Evolutionary conservation across 2,113 vertebrate species (phyloP).

Genomic region (Monopterus albus): DNA sequence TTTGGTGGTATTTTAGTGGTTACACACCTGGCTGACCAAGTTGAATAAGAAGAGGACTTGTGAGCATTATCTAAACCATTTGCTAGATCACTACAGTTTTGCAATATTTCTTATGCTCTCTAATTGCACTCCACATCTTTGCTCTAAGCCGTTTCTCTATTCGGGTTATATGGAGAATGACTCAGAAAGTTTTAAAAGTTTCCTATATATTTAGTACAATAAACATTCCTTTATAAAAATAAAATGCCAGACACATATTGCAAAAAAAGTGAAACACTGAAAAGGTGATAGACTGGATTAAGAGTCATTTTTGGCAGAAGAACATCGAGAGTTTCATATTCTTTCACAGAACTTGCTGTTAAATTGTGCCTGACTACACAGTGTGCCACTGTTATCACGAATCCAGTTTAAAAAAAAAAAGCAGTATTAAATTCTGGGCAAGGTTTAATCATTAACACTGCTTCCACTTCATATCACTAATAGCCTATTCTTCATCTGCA

Average conservation of each 20-base stretch:
- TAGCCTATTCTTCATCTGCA: slow-evolving; percentile 16
- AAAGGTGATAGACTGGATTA: slow-evolving; percentile 38
- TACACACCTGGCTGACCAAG: neutral
- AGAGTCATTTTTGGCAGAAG: slow-evolving; percentile 18
- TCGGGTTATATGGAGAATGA: slow-evolving; percentile 10
- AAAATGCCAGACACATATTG: slow-evolving; percentile 30
- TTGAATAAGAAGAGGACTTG: slow-evolving; percentile 2
- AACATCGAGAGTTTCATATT: slow-evolving; percentile 30
- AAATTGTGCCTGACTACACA: slow-evolving; percentile 27
- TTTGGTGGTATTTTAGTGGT: slow-evolving; percentile 17
- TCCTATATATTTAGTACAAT: too few species aligned
- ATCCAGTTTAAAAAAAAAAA: slow-evolving; percentile 21
- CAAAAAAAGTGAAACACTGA: slow-evolving; percentile 12
- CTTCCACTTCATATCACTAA: neutral
- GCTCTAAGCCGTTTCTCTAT: slow-evolving; percentile 24
- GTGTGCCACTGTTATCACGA: slow-evolving; percentile 29
- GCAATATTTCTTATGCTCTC: neutral
- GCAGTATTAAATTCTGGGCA: slow-evolving; percentile 16
- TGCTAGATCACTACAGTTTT: slow-evolving; percentile 31
- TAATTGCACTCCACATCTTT: slow-evolving; percentile 27
- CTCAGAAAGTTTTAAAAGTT: slow-evolving; percentile 26
- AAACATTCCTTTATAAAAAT: slow-evolving; percentile 6
- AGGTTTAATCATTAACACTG: slow-evolving; percentile 26
- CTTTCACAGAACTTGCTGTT: slow-evolving; percentile 20
- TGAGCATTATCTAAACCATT: slow-evolving; percentile 14